Evolutionary conservation across 2,797 vertebrate species (phyloP).

Genomic region (Lemur catta): DNA sequence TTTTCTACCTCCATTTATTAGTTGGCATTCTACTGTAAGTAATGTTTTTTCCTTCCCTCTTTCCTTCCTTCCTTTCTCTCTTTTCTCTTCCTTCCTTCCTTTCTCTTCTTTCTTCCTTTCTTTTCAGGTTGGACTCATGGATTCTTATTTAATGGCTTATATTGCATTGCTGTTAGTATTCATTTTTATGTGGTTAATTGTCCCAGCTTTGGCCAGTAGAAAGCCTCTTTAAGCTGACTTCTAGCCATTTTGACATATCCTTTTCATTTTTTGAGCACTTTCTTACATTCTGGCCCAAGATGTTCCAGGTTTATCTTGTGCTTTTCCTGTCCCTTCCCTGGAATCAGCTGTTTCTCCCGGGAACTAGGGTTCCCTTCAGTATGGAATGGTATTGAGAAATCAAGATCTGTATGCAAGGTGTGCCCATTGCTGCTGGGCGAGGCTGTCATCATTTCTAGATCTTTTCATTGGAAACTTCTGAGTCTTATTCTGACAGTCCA

Average conservation of each 20-base stretch:
- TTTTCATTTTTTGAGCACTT: background rate
- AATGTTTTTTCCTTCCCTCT: background rate
- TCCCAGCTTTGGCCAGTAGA: background rate
- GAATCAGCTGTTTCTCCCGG: background rate
- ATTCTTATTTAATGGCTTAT: background rate
- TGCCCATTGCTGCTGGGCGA: background rate
- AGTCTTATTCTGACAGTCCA: background rate
- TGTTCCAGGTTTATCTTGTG: background rate
- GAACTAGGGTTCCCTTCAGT: background rate
- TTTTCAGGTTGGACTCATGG: background rate
- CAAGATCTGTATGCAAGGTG: background rate
- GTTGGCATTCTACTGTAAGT: background rate
- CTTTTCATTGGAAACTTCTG: background rate
- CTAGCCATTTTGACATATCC: background rate
- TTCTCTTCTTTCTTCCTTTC: background rate
- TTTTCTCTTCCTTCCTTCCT: too few relatives aligned
- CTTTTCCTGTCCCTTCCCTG: background rate
- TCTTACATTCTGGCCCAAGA: background rate
- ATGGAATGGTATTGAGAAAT: background rate
- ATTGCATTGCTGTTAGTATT: background rate
- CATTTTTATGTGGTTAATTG: background rate
- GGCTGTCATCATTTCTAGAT: background rate
- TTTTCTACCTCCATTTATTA: background rate
- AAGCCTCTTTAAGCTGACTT: background rate
- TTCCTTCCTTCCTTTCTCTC: too few relatives aligned